These are phyloP conservation scores for Dendrolimus pini DNA, from an alignment of 2,888 invertebrate genomes.

Conservation along the genomic window DNA sequence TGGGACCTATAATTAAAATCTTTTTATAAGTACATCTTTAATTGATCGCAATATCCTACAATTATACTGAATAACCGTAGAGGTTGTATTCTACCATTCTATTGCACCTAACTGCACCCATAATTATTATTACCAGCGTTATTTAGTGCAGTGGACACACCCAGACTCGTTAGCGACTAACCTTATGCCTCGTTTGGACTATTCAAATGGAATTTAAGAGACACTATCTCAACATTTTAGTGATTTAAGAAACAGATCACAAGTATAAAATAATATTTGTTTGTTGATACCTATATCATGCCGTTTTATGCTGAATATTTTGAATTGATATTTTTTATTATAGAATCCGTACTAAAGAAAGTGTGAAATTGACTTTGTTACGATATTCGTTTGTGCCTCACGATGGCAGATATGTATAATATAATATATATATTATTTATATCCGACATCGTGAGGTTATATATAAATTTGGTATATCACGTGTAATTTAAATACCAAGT, in stretches of 20 bases:
- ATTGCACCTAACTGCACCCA: slow-evolving; percentile 61
- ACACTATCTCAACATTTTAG: slow-evolving; percentile 14
- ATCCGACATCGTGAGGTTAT: too few species aligned
- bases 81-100: slow-evolving; percentile 26
- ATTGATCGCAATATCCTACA: too few species aligned
- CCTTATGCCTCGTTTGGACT: slow-evolving; percentile 54
- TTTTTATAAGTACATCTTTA: too few species aligned
- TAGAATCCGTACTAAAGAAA: too few species aligned
- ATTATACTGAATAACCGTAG: neutral
- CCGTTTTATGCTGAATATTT: slow-evolving; percentile 1
- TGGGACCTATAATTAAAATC: too few species aligned
- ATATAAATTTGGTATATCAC: too few species aligned
- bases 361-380: too few species aligned
- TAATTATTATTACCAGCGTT: slow-evolving; percentile 60
- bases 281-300: slow-evolving; percentile 4
- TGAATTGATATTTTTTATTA: neutral
- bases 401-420: too few species aligned
- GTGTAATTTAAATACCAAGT: too few species aligned
- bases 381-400: too few species aligned
- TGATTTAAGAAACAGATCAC: slow-evolving; percentile 20
- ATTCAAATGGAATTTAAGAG: slow-evolving; percentile 16
- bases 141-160: slow-evolving; percentile 70
- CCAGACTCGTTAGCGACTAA: slow-evolving; percentile 66
- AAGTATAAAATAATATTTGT: slow-evolving; percentile 12
- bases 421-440: too few species aligned